Base-by-base conservation (phyloP, 2,113 vertebrate species). In the Phalacrocorax brasilianus region DNA sequence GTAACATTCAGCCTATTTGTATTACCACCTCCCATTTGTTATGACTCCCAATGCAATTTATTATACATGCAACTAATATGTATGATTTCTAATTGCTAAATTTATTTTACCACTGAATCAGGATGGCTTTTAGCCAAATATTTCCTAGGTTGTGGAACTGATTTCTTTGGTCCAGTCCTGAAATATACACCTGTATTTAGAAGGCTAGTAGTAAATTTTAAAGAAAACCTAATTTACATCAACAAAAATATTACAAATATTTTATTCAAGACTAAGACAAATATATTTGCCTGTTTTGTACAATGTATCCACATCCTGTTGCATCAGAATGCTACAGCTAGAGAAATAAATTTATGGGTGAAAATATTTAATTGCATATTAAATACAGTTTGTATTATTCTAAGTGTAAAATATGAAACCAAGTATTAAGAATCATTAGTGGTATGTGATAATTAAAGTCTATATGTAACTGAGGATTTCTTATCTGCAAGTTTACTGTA, bases 401-500 rank as follows among this genome's bases (percentile, higher is more conserved):
- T 85, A 80, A 83, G 70, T 61, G 40, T 75, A 89, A 93, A 91
- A 94, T 55, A 83, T 33, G 59, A 89, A 97, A 75, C 49, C 42
- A 55, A 91, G 33, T 66, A 93, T 91, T 89, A 96, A 91, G 85
- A 90, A 78, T 91, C 53, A 91, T 96, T 92, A 96, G 59, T 33
- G 32, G 23, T 72, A 62, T 70, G 61, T 70, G 82, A 88, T 85
- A 93, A 96, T 96, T 92, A 73, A 94, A 90, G 71, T 81, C 68
- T 85, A 32, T 72, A 75, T 52, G n/a, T 87, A 94, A 91, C 88
- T 84, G 91, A 93, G 42, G 66, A 91, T 93, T 97, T 95, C 78
- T 96, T 94, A 94, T 96, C 96, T 94, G 40, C 50, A 82, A 94
- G 84, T 95, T 97, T 92, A 85, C 91, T 89, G 71, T 71, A 59